phyloP scores from a whole-genome alignment of 2,888 invertebrate genomes.

The Auanema freiburgensis region DNA sequence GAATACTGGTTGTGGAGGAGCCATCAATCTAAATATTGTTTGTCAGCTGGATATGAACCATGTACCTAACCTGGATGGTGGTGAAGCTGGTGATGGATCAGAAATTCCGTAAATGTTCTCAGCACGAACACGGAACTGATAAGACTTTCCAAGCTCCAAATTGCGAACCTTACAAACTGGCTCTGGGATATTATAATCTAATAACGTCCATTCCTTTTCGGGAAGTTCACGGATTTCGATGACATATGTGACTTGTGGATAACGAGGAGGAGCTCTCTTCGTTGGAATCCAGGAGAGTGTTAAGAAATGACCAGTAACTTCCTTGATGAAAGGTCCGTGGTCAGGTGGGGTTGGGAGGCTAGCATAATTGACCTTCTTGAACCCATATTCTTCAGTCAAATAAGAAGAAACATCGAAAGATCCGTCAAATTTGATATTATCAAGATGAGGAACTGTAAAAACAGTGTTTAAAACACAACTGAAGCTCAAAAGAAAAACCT shows the following conservation, averaged over 20 bases:
- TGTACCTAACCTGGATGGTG: slow-evolving; percentile 45
- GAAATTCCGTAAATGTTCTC: slow-evolving; percentile 95
- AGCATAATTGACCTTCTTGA: slow-evolving; percentile 59
- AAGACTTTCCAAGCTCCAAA: slow-evolving; percentile 88
- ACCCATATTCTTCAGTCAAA: slow-evolving; percentile 64
- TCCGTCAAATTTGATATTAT: slow-evolving; percentile 63
- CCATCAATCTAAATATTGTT: slow-evolving; percentile 59
- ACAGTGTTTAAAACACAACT: not conserved
- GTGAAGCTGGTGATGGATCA: slow-evolving; percentile 88
- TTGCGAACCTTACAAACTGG: slow-evolving; percentile 87
- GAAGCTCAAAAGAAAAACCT: slow-evolving; percentile 15
- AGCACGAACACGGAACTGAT: slow-evolving; percentile 90
- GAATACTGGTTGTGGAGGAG: slow-evolving; percentile 63
- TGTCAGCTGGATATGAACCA: too few relatives aligned
- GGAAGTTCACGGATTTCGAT: slow-evolving; percentile 91
- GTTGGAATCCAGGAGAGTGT: slow-evolving; percentile 92
- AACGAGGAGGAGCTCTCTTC: slow-evolving; percentile 80
- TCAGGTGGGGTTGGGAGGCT: slow-evolving; percentile 81
- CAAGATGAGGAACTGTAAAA: slow-evolving; percentile 54
- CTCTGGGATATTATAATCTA: slow-evolving; percentile 74
- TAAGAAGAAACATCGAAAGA: slow-evolving; percentile 61
- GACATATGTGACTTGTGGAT: slow-evolving; percentile 86
- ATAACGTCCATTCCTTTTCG: slow-evolving; percentile 86
- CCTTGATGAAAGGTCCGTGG: slow-evolving; percentile 86
- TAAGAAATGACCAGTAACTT: slow-evolving; percentile 85